Percentiles rank a stretch among this genome's conserved stretches.
Evolutionary conservation across 2,888 invertebrate genomes (phyloP).

Genomic region (Tetragnatha montana): DNA sequence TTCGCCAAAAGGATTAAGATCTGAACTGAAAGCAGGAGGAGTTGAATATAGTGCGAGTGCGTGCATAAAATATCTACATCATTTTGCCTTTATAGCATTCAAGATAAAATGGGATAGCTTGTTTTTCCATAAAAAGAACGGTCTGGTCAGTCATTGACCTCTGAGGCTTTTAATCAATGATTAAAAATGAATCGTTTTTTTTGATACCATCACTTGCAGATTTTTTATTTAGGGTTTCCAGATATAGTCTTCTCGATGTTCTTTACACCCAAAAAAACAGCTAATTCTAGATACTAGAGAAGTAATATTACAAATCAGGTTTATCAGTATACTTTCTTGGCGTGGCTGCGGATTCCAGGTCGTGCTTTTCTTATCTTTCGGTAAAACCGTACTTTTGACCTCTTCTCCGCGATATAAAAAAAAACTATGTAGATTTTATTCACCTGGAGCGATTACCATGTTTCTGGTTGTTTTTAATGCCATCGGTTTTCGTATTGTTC

Average conservation of each 20-base stretch:
- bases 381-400: conserved; percentile 12
- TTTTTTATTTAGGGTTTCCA: neutral
- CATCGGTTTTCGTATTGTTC: too few species aligned
- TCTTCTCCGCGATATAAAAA: neutral
- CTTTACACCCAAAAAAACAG: neutral
- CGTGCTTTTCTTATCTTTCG: conserved; percentile 27
- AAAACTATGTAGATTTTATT: conserved; percentile 1
- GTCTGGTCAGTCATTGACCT: neutral
- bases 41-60: too few species aligned
- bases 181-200: neutral
- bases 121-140: too few species aligned
- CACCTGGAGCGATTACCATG: neutral
- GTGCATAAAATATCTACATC: too few species aligned
- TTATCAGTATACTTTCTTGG: neutral
- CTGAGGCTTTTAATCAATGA: neutral
- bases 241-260: neutral
- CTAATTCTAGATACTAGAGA: neutral
- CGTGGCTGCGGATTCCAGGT: neutral
- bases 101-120: too few species aligned
- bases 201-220: neutral
- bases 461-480: too few species aligned
- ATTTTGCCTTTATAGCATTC: too few species aligned
- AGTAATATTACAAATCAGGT: neutral
- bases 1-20: too few species aligned
- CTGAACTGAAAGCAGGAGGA: too few species aligned